Percentiles rank a stretch among this genome's conserved stretches.
Conservation (phyloP, 2,888 invertebrate species). For the Meliscaeva auricollis region DNA sequence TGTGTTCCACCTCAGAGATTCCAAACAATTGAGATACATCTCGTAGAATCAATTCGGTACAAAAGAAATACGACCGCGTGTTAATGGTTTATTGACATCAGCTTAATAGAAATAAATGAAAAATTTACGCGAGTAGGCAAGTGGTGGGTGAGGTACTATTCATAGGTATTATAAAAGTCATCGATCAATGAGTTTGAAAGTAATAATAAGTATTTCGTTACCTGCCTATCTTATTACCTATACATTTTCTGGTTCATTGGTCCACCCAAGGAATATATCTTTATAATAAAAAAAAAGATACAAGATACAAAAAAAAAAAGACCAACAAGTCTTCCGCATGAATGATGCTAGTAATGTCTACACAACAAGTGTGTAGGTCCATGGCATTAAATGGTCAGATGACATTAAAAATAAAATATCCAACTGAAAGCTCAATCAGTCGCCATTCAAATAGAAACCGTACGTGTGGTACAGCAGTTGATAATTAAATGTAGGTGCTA, state of each 20-base stretch:
- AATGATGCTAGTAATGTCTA: neutral
- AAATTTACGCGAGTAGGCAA: neutral
- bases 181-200: constrained; percentile 13
- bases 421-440: neutral
- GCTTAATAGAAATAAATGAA: neutral
- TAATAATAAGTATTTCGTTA: constrained; percentile 1
- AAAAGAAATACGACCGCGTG: constrained; percentile 4
- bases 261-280: neutral
- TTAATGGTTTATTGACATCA: constrained; percentile 24
- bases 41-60: constrained; percentile 20
- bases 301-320: neutral
- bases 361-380: neutral
- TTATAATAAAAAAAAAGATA: neutral
- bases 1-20: constrained; percentile 47
- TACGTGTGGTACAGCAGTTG: neutral
- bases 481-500: neutral
- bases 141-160: neutral
- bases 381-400: neutral
- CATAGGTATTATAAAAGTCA: constrained; percentile 8
- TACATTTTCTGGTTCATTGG: constrained; percentile 20
- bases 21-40: constrained; percentile 44
- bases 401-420: neutral
- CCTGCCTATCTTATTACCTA: neutral
- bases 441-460: neutral
- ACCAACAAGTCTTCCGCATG: neutral